Evolutionary conservation across 53 echinoderm and acorn worm species (phyloP).

Genomic region (Luidia sarsii): DNA sequence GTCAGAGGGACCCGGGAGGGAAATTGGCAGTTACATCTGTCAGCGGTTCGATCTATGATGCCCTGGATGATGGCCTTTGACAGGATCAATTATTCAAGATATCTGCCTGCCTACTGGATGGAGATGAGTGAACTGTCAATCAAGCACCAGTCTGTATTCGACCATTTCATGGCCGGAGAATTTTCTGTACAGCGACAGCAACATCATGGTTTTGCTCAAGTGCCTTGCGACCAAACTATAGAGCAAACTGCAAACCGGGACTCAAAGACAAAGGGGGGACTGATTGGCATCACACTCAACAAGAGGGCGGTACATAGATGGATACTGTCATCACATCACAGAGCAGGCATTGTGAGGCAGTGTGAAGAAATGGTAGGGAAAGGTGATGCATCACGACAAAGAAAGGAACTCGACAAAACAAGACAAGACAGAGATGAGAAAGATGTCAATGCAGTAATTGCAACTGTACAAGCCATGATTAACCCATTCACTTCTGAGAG

Average conservation of each 20-base stretch:
- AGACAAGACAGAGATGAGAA: slow-evolving; percentile 16
- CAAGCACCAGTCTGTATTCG: slow-evolving; percentile 23
- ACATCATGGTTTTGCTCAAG: slow-evolving; percentile 18
- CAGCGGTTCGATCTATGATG: slow-evolving; percentile 30
- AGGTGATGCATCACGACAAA: background rate
- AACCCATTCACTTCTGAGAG: slow-evolving; percentile 57
- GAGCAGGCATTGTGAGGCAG: slow-evolving; percentile 55
- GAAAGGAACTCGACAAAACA: slow-evolving; percentile 23
- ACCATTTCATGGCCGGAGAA: slow-evolving; percentile 18
- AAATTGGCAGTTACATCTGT: slow-evolving; percentile 48
- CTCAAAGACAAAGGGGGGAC: slow-evolving; percentile 59
- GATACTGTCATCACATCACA: slow-evolving; percentile 44
- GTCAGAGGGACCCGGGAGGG: slow-evolving; percentile 43
- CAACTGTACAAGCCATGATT: slow-evolving; percentile 35
- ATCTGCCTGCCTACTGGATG: slow-evolving; percentile 54
- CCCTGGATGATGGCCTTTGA: slow-evolving; percentile 59
- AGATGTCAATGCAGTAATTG: slow-evolving; percentile 31
- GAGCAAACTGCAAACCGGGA: slow-evolving; percentile 68
- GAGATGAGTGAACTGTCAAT: slow-evolving; percentile 33
- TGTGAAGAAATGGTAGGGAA: slow-evolving; percentile 62
- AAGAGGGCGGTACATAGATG: slow-evolving; percentile 40
- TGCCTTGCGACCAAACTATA: slow-evolving; percentile 58
- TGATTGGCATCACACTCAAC: slow-evolving; percentile 27
- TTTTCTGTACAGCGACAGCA: slow-evolving; percentile 62
- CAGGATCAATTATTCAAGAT: slow-evolving; percentile 43